Evolutionary conservation across 1,140 invertebrate species (phyloP).

Genomic region (Lutraria rhynchaena): DNA sequence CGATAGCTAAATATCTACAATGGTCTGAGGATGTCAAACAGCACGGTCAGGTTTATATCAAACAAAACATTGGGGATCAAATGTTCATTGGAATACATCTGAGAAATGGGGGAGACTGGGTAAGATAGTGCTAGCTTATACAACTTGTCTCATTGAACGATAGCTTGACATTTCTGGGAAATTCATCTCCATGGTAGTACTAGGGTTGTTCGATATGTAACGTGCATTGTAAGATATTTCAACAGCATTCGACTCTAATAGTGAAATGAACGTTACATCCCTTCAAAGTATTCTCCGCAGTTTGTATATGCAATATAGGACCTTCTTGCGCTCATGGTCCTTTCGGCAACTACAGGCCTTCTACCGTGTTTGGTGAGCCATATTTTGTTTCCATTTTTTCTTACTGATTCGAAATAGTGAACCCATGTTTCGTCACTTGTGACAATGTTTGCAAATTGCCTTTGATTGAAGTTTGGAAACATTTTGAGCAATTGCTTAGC

Average conservation of each 20-base stretch:
- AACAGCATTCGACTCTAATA: no score
- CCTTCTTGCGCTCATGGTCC: no score
- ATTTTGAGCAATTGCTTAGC: no score
- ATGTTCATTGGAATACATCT: constrained; percentile 95
- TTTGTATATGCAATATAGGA: not conserved
- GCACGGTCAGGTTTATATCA: constrained; percentile 90
- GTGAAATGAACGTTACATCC: no score
- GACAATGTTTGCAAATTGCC: no score
- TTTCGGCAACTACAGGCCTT: no score
- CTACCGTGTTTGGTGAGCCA: no score
- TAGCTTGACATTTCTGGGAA: not conserved
- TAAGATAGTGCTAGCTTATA: constrained; percentile 74
- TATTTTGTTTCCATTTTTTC: no score
- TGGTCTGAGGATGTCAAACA: constrained; percentile 90
- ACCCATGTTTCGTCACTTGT: no score
- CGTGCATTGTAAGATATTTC: not conserved
- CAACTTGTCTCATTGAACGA: not conserved
- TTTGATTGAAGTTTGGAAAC: no score
- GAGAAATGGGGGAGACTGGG: constrained; percentile 98
- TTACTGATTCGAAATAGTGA: no score
- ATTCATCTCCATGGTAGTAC: not conserved
- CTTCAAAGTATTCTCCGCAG: no score
- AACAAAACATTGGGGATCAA: constrained; percentile 87
- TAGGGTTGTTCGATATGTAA: not conserved
- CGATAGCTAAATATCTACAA: constrained; percentile 91